phyloP scores from a whole-genome alignment of 2,113 vertebrate species.

The Odobenus rosmarus region DNA sequence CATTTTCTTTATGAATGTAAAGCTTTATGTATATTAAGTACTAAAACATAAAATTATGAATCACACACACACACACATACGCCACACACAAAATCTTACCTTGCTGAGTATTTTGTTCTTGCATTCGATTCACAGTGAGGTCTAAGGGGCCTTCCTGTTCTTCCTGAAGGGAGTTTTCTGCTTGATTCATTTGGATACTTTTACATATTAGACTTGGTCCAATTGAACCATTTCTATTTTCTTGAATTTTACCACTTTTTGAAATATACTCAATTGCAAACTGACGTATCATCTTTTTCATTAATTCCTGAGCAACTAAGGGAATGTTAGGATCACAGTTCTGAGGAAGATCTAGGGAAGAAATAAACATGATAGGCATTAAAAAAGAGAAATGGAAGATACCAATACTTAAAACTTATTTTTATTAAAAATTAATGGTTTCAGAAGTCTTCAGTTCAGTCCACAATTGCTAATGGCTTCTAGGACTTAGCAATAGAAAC shows the following conservation, averaged over 20 bases:
- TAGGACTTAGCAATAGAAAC: background rate
- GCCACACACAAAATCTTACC: conserved; percentile 86
- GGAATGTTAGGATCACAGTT: conserved; percentile 98
- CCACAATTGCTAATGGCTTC: background rate
- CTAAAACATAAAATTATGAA: conserved; percentile 6
- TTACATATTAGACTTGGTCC: conserved; percentile 89
- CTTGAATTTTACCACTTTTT: conserved; percentile 95
- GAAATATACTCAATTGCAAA: conserved; percentile 99
- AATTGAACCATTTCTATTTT: conserved; percentile 90
- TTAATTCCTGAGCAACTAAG: conserved; percentile 98
- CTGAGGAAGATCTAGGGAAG: conserved; percentile 92
- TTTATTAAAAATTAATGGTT: conserved; percentile 54
- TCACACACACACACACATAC: background rate
- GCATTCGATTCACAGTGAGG: conserved; percentile 95
- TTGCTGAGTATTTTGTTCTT: conserved; percentile 90
- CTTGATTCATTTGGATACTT: conserved; percentile 89
- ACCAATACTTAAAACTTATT: background rate
- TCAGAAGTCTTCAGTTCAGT: conserved; percentile 22
- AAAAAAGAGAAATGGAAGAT: conserved; percentile 59
- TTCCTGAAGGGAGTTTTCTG: conserved; percentile 89
- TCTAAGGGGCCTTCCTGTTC: conserved; percentile 96
- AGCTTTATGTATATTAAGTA: background rate
- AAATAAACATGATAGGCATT: conserved; percentile 77
- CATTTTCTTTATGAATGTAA: background rate
- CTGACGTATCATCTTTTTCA: conserved; percentile 99